Conservation (phyloP, 64 coral and sea anemone genomes). For the Astreopora myriophthalma region DNA sequence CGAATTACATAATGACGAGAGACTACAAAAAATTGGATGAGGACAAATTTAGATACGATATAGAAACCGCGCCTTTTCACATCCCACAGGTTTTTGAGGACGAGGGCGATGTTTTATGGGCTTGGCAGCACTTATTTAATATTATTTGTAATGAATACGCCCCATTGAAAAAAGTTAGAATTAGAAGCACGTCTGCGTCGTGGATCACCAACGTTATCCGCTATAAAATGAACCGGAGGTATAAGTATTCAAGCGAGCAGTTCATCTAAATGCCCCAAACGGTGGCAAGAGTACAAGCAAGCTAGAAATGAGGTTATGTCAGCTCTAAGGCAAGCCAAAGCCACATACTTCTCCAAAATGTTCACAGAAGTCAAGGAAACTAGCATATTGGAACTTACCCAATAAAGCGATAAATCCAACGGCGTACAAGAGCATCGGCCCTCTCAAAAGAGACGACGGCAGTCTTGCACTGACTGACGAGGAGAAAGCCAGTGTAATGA, state of each 20-base stretch:
- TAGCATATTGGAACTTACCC: slow-evolving; percentile 25
- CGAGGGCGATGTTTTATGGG: too few relatives aligned
- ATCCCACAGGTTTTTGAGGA: neutral
- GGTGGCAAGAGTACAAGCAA: neutral
- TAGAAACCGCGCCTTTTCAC: neutral
- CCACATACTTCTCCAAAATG: neutral
- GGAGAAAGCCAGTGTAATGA: too few relatives aligned
- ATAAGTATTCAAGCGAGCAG: neutral
- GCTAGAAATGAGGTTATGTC: neutral
- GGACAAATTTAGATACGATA: neutral
- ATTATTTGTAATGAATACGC: neutral
- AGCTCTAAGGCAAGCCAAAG: neutral
- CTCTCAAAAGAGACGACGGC: neutral
- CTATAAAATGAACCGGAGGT: neutral
- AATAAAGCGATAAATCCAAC: neutral
- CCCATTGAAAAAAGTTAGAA: neutral
- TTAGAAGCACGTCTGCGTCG: neutral
- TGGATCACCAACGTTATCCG: neutral
- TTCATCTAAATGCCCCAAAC: neutral
- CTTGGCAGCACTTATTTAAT: neutral
- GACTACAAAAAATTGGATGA: too few relatives aligned
- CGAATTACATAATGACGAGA: too few relatives aligned
- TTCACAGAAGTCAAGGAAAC: slow-evolving; percentile 29
- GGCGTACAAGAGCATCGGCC: neutral
- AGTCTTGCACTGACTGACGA: neutral